Base-by-base conservation (phyloP, 2,888 invertebrate genomes). In the Heteromyza rotundicornis region DNA sequence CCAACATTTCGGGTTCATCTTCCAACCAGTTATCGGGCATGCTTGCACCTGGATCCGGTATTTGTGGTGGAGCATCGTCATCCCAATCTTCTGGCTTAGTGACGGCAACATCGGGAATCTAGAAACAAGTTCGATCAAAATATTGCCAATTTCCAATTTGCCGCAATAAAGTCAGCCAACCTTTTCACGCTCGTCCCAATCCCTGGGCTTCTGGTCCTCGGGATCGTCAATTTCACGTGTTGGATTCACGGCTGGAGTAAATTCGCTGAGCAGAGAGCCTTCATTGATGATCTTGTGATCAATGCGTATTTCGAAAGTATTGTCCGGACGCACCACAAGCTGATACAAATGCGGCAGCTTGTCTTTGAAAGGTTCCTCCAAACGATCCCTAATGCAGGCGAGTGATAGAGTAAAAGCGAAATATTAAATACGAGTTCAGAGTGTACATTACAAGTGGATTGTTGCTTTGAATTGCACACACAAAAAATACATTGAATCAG, bases 11-110 rank as follows among this genome's bases (percentile, higher is more conserved):
- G 0, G 92, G 90, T 82, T 98, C 98, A 73, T 95, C 89, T 70
- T 96, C 96, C 27, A 98, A 85, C 98, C 98, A 98, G 16, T 92
- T 95, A 16, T 88, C 90, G 0, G 98, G 98, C 81, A 92, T 94
- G 2, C 85, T 86, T 1, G 96, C 95, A 73, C 87, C 88, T 65
- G 90, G 88, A 84, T 98, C 97, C 0, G 90, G 86, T 63, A 99
- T 92, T 82, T 93, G 92, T 59, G 92, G 91, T 0, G 98, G 97
- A 20, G 94, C 95, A 76, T 89, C 89, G 81, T 99, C 98, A 82
- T 98, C 95, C 98, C 98, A 99, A 80, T 98, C 97, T 0, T 91
- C 94, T 0, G 98, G 98, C 80, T 98, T 98, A 0, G 85, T 85
- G 0, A 97, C 94, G 54, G 90, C 87, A 1, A 94, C 92, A 82